phyloP scores from a whole-genome alignment of 2,888 invertebrate species.

The Anthrax anthrax region DNA sequence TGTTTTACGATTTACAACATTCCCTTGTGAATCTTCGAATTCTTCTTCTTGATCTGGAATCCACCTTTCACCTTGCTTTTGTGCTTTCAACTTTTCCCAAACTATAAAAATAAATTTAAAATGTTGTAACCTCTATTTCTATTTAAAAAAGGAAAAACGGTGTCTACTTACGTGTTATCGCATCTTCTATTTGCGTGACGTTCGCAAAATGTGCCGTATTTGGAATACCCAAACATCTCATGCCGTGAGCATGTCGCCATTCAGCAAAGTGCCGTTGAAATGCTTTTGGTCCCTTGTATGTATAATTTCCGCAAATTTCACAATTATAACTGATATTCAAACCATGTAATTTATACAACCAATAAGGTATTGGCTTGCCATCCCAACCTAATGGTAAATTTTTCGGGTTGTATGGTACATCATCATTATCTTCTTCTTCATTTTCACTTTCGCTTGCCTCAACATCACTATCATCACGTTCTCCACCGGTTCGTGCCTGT shows the following conservation, averaged over 20 bases:
- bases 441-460: slow-evolving; percentile 68
- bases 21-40: slow-evolving; percentile 95
- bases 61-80: slow-evolving; percentile 92
- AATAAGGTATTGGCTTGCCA: slow-evolving; percentile 90
- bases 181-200: slow-evolving; percentile 97
- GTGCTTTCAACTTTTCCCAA: slow-evolving; percentile 94
- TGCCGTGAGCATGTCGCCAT: slow-evolving; percentile 82
- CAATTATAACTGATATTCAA: slow-evolving; percentile 97
- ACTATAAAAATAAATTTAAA: slow-evolving; percentile 42
- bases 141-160: background rate
- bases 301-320: slow-evolving; percentile 98
- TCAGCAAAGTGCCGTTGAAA: slow-evolving; percentile 98
- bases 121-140: no score
- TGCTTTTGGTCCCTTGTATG: slow-evolving; percentile 97
- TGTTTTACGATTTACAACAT: slow-evolving; percentile 96
- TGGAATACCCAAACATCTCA: slow-evolving; percentile 97
- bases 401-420: slow-evolving; percentile 98
- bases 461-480: slow-evolving; percentile 80
- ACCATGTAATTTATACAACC: slow-evolving; percentile 98
- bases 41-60: slow-evolving; percentile 96
- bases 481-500: slow-evolving; percentile 89
- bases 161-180: slow-evolving; percentile 62
- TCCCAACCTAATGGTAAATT: slow-evolving; percentile 99
- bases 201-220: slow-evolving; percentile 99
- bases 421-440: slow-evolving; percentile 82